These are phyloP conservation scores for Lasioglossum leucozonium DNA, from an alignment of 2,888 invertebrate genomes.

Conservation along the genomic window DNA sequence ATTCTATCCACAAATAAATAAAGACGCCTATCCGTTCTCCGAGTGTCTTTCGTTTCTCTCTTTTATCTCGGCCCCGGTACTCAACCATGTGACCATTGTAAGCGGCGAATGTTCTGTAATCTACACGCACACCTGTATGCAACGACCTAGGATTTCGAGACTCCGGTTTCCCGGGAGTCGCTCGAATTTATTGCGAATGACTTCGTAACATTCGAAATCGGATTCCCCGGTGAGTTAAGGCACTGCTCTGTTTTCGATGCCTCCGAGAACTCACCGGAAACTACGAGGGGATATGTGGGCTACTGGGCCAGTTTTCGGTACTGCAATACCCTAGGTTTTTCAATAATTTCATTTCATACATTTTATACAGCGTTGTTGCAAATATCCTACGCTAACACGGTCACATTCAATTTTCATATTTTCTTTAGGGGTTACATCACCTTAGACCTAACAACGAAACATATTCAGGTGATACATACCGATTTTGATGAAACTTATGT, in stretches of 20 bases:
- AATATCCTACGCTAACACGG: background rate
- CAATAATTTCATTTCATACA: background rate
- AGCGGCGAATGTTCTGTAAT: slow-evolving; percentile 13
- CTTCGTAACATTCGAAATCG: slow-evolving; percentile 44
- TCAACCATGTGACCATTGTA: slow-evolving; percentile 11
- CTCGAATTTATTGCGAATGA: slow-evolving; percentile 52
- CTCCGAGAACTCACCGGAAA: background rate
- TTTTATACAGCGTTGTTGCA: background rate
- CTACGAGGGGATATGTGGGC: background rate
- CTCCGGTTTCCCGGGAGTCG: background rate
- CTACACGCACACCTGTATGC: slow-evolving; percentile 5
- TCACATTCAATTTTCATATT: background rate
- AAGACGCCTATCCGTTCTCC: slow-evolving; percentile 50
- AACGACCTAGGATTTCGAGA: slow-evolving; percentile 31
- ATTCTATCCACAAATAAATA: slow-evolving; percentile 67
- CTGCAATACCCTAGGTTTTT: background rate
- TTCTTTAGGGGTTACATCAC: too few relatives aligned
- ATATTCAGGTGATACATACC: too few relatives aligned
- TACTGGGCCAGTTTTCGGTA: background rate
- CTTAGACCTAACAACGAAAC: too few relatives aligned
- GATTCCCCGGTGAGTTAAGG: slow-evolving; percentile 26
- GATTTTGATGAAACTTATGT: too few relatives aligned
- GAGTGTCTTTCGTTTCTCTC: background rate
- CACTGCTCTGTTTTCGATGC: background rate
- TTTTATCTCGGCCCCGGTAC: background rate